Percentiles rank a stretch among this genome's conserved stretches.
phyloP scores from a whole-genome alignment of 1,140 invertebrate genomes.

The Oedothorax gibbosus region DNA sequence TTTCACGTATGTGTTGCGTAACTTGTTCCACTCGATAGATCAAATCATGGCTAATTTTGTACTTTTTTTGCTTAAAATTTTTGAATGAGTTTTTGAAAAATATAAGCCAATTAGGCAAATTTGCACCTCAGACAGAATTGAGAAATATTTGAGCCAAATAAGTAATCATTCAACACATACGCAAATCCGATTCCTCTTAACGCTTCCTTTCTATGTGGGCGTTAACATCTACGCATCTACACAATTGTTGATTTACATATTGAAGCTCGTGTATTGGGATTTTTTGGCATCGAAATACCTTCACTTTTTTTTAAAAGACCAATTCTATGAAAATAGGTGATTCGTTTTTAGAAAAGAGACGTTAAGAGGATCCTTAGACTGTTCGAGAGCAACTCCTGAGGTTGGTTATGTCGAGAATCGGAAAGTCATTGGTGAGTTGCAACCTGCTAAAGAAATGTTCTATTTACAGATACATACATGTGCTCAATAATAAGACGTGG shows the following conservation, averaged over 20 bases:
- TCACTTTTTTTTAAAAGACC: constrained; percentile 19
- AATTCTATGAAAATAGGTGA: constrained; percentile 52
- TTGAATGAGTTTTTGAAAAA: too few species aligned
- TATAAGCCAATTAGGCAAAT: too few species aligned
- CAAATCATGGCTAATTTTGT: neutral
- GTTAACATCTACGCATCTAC: constrained; percentile 32
- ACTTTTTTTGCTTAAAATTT: too few species aligned
- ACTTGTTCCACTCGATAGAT: neutral
- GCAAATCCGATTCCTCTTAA: constrained; percentile 15
- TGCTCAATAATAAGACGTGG: constrained; percentile 43
- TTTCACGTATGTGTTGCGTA: constrained; percentile 21
- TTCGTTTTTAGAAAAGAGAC: constrained; percentile 31
- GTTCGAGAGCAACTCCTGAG: constrained; percentile 40
- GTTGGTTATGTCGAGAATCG: constrained; percentile 20
- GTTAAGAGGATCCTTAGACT: constrained; percentile 1
- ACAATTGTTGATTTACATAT: constrained; percentile 33
- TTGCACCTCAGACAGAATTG: too few species aligned
- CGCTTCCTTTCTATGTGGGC: constrained; percentile 4
- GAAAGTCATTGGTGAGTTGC: constrained; percentile 50
- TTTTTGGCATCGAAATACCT: constrained; percentile 46
- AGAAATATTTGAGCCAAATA: too few species aligned
- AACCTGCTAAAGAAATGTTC: constrained; percentile 48
- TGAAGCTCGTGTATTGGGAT: constrained; percentile 52
- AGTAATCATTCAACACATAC: constrained; percentile 1
- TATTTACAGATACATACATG: constrained; percentile 60